Evolutionary conservation across 1,140 invertebrate species (phyloP), one percentile per base, ranked within the genome.

Genomic region (Mamestra configurata): DNA sequence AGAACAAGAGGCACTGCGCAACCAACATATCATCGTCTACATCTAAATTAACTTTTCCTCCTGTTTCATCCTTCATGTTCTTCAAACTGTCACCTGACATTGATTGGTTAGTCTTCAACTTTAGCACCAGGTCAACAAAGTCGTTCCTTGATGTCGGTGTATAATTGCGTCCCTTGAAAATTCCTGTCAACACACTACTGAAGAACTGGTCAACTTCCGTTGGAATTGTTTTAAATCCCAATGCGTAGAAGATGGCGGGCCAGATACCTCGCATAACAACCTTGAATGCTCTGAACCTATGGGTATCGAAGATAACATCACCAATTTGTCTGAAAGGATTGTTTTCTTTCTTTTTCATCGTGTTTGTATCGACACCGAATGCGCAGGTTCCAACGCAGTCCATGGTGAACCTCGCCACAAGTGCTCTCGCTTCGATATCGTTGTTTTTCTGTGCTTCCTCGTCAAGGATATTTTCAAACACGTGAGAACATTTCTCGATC

Each of bases 1-100:
- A 97, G 81, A 98, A 97, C 10, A 97, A 53, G 0, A 96, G 91
- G 1, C 96, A 96, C 83, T 97, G 97, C 0, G 96, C 96, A 1
- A 96, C 88, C 5, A 98, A 94, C 80, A 96, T 93, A 13, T 96
- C 94, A 1, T 95, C 94, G 0, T 81, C 73, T 8, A 84, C 59
- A 68, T 82, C 49, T 13, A 87, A 20, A 13, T 53, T 57, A 0
- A 83, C 46, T 46, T 82, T 84, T 53, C 76, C 55, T 2, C 40
- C 31, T 3, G 7, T 37, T 0, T 70, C 66, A 8, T 40, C 49
- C 59, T 82, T 82, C 37, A 70, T 10, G n/a, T 82, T 86, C 13
- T 15, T 31, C 24, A 88, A 51, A 53, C 57, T 79, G 37, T 86
- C 88, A 3, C 81, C 83, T 13, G 20, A 46, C 0, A 87, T 77